Evolutionary conservation across 2,888 invertebrate species (phyloP).

Genomic region (Norana najaformis): DNA sequence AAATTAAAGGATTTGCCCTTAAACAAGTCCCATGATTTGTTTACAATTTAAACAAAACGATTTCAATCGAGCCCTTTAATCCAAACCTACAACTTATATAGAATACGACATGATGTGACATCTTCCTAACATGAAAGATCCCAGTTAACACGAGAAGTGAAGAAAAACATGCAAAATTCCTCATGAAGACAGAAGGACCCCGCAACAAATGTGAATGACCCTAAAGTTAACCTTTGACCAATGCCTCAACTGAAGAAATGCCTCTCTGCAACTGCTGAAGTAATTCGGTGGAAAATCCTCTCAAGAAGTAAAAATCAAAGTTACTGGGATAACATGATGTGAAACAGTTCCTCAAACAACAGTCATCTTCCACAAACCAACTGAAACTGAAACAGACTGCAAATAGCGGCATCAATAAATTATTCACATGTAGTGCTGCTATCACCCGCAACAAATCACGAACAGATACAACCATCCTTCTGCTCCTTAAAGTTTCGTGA

Average conservation of each 20-base stretch:
- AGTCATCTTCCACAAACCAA: not conserved
- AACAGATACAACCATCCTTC: conserved; percentile 15
- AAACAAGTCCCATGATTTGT: not conserved
- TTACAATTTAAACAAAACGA: not conserved
- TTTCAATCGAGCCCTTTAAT: not conserved
- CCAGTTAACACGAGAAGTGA: too few species aligned
- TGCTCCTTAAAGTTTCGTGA: conserved; percentile 24
- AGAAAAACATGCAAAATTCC: not conserved
- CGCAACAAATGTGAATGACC: not conserved
- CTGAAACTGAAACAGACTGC: not conserved
- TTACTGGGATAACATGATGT: not conserved
- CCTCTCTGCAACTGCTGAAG: not conserved
- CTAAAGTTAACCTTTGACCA: not conserved
- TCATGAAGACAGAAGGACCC: not conserved
- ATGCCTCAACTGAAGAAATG: not conserved
- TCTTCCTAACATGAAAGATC: not conserved
- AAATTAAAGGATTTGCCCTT: not conserved
- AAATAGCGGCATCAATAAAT: conserved; percentile 13
- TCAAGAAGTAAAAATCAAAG: not conserved
- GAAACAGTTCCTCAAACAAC: not conserved
- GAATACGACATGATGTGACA: conserved; percentile 1
- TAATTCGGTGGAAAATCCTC: not conserved
- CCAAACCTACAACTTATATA: not conserved
- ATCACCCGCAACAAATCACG: not conserved
- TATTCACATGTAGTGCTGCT: not conserved